Base-by-base conservation (phyloP, 2,797 vertebrate species). In the Pyrocephalus nanus region DNA sequence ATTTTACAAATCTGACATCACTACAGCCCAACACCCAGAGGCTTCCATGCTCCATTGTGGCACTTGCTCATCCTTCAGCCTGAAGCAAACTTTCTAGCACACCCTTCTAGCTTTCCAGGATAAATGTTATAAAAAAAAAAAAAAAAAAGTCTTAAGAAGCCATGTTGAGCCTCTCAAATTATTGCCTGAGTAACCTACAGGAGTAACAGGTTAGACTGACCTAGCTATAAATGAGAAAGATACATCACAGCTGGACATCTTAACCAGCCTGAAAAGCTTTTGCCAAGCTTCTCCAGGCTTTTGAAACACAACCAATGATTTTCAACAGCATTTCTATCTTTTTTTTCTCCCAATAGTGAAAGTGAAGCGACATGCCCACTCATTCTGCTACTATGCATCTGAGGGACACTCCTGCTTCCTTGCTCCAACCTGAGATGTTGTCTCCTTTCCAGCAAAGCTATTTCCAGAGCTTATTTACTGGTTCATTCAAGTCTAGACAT, bases 401-500 rank as follows among this genome's bases (percentile, higher is more conserved):
- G n/a, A 93, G 61, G 67, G 70, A 51, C 47, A 84, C 27, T 34
- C 16, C 60, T 75, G 77, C 62, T 82, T 75, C 87, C 54, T 93
- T 5, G 0, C 45, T 86, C 45, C 70, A 76, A n/a, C 25, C 60
- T 32, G 54, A 71, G 60, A 30, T 27, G 8, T 6, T 9, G 0
- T 38, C 55, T 81, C 15, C 6, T 34, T 76, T 74, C 88, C 22
- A 61, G 53, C 64, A 85, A 67, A 95, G 45, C 65, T 86, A 76
- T 95, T 95, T 87, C 51, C 64, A 92, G 70, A 75, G 30, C 26
- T 74, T 83, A 83, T 86, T 92, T 94, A 66, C 55, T 40, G 66
- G 55, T 50, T 91, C 92, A 82, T 89, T 95, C 92, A 88, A 90
- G 70, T 72, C 53, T 71, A 88, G 55, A 77, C 80, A 88, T 90